These are phyloP conservation scores for Abrostola triplasia DNA, from an alignment of 2,888 invertebrate genomes.

Conservation along the genomic window DNA sequence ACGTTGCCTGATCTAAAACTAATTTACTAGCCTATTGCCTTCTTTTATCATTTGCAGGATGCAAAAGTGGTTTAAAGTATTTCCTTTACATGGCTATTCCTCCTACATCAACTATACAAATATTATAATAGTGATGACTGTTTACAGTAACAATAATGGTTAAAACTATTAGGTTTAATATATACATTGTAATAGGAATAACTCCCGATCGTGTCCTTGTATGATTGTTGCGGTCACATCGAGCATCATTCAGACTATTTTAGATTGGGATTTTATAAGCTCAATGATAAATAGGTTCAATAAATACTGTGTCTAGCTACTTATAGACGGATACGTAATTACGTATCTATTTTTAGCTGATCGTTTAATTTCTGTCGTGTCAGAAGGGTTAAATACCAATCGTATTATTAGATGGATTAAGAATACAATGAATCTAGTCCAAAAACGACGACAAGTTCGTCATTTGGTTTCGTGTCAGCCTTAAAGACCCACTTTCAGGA, in stretches of 20 bases:
- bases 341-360: neutral
- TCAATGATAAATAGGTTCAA: conserved; percentile 4
- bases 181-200: too few species aligned
- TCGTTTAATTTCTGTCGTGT: too few species aligned
- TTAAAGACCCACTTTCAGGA: too few species aligned
- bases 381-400: too few species aligned
- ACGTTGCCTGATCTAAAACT: neutral
- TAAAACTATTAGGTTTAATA: too few species aligned
- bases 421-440: too few species aligned
- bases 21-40: neutral
- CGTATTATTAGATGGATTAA: too few species aligned
- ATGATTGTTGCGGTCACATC: conserved; percentile 4
- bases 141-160: too few species aligned
- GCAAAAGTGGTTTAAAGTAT: neutral
- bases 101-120: too few species aligned
- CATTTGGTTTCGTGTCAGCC: too few species aligned
- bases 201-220: neutral
- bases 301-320: neutral
- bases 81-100: neutral
- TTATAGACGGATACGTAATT: neutral
- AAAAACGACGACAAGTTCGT: too few species aligned
- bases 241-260: conserved; percentile 9
- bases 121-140: too few species aligned
- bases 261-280: conserved; percentile 12
- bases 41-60: neutral